phyloP scores from a whole-genome alignment of 2,797 vertebrate genomes.

The Petrocephalus schoutedeni region DNA sequence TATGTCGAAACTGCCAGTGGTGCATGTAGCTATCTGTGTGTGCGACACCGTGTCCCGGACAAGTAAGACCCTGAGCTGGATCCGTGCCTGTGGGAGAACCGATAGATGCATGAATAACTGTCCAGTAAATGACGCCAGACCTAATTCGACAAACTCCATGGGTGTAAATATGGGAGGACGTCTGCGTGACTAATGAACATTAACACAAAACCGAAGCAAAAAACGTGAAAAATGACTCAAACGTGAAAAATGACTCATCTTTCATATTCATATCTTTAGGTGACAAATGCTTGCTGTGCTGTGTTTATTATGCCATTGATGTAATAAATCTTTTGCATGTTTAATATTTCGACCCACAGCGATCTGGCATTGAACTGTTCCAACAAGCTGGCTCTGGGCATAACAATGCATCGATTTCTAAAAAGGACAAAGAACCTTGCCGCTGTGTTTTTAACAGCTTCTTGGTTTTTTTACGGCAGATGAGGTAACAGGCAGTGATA shows the following conservation, averaged over 20 bases:
- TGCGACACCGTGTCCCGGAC: background rate
- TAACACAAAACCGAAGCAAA: background rate
- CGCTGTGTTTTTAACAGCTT: background rate
- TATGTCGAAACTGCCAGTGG: background rate
- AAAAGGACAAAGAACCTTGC: background rate
- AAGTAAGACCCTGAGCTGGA: background rate
- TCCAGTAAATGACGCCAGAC: background rate
- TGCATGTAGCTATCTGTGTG: background rate
- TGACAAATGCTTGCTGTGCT: background rate
- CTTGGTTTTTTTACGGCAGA: background rate
- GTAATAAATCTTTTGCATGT: background rate
- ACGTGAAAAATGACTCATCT: background rate
- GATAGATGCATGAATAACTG: background rate
- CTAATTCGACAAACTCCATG: background rate
- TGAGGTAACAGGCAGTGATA: background rate
- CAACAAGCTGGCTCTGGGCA: background rate
- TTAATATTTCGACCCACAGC: background rate
- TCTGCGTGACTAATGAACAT: background rate
- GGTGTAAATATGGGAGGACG: background rate
- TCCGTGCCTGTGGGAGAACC: background rate
- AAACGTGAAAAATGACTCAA: background rate
- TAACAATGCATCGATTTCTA: background rate
- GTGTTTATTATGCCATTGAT: background rate
- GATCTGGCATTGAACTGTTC: background rate
- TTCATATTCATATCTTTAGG: background rate